These are phyloP conservation scores for Vanessa tameamea DNA, from an alignment of 1,140 invertebrate species.

Conservation along the genomic window DNA sequence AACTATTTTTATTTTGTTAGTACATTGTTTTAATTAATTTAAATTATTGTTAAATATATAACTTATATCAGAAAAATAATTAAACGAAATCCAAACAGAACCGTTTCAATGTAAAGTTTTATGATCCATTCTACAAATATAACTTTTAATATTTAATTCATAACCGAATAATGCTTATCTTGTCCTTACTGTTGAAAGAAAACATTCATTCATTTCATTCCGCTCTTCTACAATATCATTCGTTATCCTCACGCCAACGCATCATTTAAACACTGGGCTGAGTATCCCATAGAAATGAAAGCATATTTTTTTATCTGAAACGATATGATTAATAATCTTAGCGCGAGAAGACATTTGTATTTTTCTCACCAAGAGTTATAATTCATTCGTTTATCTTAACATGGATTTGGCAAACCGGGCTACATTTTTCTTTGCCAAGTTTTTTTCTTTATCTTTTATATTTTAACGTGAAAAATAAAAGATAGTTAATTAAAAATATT, in stretches of 20 bases:
- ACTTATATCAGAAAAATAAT: no score
- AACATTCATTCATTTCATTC: constrained; percentile 13
- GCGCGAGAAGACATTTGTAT: constrained; percentile 59
- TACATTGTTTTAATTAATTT: no score
- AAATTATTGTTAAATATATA: no score
- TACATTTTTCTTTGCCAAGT: constrained; percentile 25
- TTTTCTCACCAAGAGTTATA: constrained; percentile 71
- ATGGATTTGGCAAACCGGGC: constrained; percentile 42
- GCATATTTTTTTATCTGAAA: constrained; percentile 68
- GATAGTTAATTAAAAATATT: constrained; percentile 1
- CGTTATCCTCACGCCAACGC: constrained; percentile 32
- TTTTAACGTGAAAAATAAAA: constrained; percentile 4
- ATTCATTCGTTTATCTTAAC: constrained; percentile 62
- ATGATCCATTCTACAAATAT: neutral
- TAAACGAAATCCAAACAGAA: neutral
- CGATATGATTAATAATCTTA: constrained; percentile 69
- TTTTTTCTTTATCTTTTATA: constrained; percentile 15
- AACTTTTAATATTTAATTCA: neutral
- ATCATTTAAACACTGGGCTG: constrained; percentile 47
- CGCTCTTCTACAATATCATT: constrained; percentile 18
- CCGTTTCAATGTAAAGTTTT: neutral
- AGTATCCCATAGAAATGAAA: constrained; percentile 39
- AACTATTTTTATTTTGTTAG: no score
- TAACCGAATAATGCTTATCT: neutral
- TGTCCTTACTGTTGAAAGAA: neutral